These are phyloP conservation scores for Synanthedon formicaeformis DNA, from an alignment of 2,888 invertebrate genomes.

Conservation along the genomic window DNA sequence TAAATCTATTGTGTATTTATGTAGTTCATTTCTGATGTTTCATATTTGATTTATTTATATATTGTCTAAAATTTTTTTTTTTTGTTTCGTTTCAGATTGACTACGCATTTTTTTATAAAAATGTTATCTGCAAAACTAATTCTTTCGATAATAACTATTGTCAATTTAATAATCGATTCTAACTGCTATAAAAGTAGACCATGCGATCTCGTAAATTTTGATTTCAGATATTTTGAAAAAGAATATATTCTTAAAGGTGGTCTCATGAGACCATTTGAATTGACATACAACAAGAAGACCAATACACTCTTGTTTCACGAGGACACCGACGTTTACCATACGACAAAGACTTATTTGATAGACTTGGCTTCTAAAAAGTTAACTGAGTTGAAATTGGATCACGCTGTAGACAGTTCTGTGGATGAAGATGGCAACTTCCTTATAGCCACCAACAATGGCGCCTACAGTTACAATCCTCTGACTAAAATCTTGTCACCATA, in stretches of 20 bases:
- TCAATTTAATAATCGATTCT: background rate
- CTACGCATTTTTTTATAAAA: background rate
- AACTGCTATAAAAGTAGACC: background rate
- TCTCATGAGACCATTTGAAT: background rate
- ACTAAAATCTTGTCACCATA: background rate
- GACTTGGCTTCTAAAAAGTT: background rate
- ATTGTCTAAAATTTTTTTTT: too few relatives aligned
- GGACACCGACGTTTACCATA: background rate
- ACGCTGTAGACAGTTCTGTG: background rate
- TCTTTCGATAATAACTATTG: background rate
- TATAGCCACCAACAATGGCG: background rate
- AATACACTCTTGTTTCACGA: background rate
- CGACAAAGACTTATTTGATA: background rate
- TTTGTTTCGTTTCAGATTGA: too few relatives aligned
- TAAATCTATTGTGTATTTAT: too few relatives aligned
- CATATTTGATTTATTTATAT: too few relatives aligned
- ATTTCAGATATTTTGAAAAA: background rate
- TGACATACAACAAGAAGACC: background rate
- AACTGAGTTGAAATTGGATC: background rate
- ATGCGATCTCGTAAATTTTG: background rate
- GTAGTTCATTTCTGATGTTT: too few relatives aligned
- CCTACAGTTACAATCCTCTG: background rate
- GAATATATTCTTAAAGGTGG: background rate
- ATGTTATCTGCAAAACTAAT: background rate
- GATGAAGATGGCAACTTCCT: background rate